A percentile compares a stretch with the other conserved stretches of the same genome.
Conservation (phyloP, 1,140 invertebrate species). For the Ptiloglossa arizonensis region DNA sequence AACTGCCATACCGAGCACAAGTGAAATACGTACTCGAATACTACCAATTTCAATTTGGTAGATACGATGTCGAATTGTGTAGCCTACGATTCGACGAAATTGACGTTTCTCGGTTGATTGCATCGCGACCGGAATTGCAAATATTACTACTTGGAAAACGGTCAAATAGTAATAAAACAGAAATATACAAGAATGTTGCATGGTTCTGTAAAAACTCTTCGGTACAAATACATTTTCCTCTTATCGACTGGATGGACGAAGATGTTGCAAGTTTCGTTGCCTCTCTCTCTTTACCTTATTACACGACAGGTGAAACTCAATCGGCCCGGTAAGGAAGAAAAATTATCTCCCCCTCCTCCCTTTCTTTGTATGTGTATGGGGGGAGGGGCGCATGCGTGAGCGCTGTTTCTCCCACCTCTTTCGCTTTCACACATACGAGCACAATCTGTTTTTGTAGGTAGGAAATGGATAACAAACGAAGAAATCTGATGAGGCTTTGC, state of each 20-base stretch:
- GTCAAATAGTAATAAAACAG: not conserved
- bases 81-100: conserved; percentile 2
- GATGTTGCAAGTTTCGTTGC: conserved; percentile 54
- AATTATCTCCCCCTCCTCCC: not conserved
- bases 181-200: conserved; percentile 2
- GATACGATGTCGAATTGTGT: conserved; percentile 60
- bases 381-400: too few relatives aligned
- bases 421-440: not conserved
- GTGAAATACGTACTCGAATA: not conserved
- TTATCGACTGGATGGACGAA: conserved; percentile 59
- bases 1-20: too few relatives aligned
- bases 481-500: not conserved
- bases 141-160: conserved; percentile 61
- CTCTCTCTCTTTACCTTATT: conserved; percentile 59
- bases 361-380: not conserved
- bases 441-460: conserved; percentile 4
- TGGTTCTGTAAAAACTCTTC: not conserved
- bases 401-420: too few relatives aligned
- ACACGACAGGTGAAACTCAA: not conserved
- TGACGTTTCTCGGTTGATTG: conserved; percentile 34
- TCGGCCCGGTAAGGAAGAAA: conserved; percentile 2
- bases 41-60: conserved; percentile 41
- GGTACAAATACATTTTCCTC: conserved; percentile 58
- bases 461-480: not conserved
- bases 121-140: conserved; percentile 57